These are phyloP conservation scores for Barnardius zonarius DNA, from an alignment of 2,113 vertebrate species.

Conservation along the genomic window DNA sequence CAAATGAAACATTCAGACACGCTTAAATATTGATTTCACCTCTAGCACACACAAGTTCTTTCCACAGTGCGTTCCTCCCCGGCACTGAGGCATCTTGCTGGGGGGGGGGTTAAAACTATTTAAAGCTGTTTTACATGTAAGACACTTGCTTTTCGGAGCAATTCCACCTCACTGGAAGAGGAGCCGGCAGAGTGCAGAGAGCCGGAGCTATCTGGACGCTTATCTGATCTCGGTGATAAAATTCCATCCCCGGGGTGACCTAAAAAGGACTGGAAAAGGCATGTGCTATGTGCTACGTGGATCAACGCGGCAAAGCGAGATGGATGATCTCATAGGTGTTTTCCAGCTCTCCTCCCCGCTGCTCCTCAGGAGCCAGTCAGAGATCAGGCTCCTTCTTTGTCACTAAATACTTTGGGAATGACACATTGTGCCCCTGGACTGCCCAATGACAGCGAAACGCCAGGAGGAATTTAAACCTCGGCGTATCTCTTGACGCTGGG, in stretches of 20 bases:
- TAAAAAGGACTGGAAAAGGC: constrained; percentile 65
- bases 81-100: not conserved
- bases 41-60: not conserved
- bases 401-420: constrained; percentile 48
- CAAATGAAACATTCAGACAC: constrained; percentile 28
- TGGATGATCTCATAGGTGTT: constrained; percentile 55
- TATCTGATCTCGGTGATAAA: constrained; percentile 62
- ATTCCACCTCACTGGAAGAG: not conserved
- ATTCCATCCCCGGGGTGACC: constrained; percentile 37
- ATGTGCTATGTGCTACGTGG: not conserved
- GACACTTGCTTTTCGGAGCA: not conserved
- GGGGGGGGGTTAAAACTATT: not conserved
- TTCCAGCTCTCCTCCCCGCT: constrained; percentile 5
- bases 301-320: not conserved
- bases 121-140: not conserved
- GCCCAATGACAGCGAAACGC: constrained; percentile 11
- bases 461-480: not conserved
- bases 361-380: constrained; percentile 29
- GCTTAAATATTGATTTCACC: constrained; percentile 21
- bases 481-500: not conserved
- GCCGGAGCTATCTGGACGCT: not conserved
- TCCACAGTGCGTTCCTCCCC: not conserved
- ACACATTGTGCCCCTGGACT: constrained; percentile 1
- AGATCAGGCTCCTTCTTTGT: constrained; percentile 12
- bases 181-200: not conserved